Conservation (phyloP, 1,140 invertebrate genomes). For the Atta cephalotes region DNA sequence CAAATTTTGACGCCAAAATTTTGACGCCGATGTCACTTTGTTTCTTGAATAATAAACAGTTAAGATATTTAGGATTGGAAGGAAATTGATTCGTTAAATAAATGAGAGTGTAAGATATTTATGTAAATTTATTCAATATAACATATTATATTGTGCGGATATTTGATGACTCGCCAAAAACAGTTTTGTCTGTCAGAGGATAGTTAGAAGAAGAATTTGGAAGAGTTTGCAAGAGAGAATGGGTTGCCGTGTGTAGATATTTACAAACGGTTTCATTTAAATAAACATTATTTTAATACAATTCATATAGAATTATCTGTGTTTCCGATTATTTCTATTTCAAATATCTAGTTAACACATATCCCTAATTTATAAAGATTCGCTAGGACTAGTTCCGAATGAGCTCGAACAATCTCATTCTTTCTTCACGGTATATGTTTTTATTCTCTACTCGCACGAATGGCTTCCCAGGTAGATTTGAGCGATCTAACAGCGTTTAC, state of each 20-base stretch:
- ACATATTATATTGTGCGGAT: constrained; percentile 48
- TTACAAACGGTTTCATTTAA: constrained; percentile 80
- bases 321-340: constrained; percentile 48
- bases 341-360: constrained; percentile 58
- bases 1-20: too few species aligned
- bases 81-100: constrained; percentile 5
- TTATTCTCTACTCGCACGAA: constrained; percentile 23
- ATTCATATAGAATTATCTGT: constrained; percentile 52
- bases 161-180: constrained; percentile 43
- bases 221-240: constrained; percentile 34
- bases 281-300: constrained; percentile 78
- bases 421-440: not conserved
- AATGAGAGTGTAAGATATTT: constrained; percentile 6
- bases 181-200: constrained; percentile 9
- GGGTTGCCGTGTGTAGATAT: constrained; percentile 65
- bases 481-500: constrained; percentile 32
- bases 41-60: not conserved
- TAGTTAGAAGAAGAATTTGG: constrained; percentile 31
- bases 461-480: not conserved
- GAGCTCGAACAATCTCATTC: constrained; percentile 44
- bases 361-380: constrained; percentile 60
- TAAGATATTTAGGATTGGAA: constrained; percentile 6
- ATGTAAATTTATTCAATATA: constrained; percentile 63
- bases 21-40: too few species aligned
- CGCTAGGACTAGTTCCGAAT: constrained; percentile 76